Conservation (phyloP, 2,113 vertebrate genomes). For the Prietella phreatophila region DNA sequence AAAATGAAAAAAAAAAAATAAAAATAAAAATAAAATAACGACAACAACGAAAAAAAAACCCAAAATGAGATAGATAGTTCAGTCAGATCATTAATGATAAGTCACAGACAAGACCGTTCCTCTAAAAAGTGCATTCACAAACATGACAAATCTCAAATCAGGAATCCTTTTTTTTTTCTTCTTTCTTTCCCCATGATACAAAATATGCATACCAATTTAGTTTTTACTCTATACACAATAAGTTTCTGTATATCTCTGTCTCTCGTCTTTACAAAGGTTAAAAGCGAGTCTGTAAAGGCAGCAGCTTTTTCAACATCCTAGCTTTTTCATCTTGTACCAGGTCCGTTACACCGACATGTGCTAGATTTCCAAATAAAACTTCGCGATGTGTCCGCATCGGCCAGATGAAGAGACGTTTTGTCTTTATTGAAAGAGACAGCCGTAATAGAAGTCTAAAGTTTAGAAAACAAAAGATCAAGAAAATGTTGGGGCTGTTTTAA, state of each 20-base stretch:
- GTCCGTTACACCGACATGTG: slow-evolving; percentile 61
- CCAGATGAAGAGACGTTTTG: slow-evolving; percentile 81
- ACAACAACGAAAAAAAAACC: slow-evolving; percentile 42
- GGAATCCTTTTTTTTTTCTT: slow-evolving; percentile 90
- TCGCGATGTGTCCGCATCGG: slow-evolving; percentile 70
- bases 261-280: slow-evolving; percentile 79
- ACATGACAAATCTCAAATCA: slow-evolving; percentile 95
- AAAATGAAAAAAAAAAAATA: not conserved
- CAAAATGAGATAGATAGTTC: slow-evolving; percentile 70
- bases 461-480: slow-evolving; percentile 86
- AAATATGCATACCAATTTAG: slow-evolving; percentile 90
- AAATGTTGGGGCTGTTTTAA: slow-evolving; percentile 84
- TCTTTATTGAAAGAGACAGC: slow-evolving; percentile 84
- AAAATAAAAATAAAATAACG: slow-evolving; percentile 46
- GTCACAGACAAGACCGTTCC: slow-evolving; percentile 95
- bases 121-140: slow-evolving; percentile 97
- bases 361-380: slow-evolving; percentile 73
- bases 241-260: slow-evolving; percentile 76
- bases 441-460: slow-evolving; percentile 86
- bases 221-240: slow-evolving; percentile 84
- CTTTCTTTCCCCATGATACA: slow-evolving; percentile 77
- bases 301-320: slow-evolving; percentile 88
- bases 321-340: slow-evolving; percentile 61
- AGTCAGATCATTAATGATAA: slow-evolving; percentile 78
- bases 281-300: slow-evolving; percentile 92